Base-by-base conservation (phyloP, 2,113 vertebrate genomes). In the Sinocyclocheilus grahami region DNA sequence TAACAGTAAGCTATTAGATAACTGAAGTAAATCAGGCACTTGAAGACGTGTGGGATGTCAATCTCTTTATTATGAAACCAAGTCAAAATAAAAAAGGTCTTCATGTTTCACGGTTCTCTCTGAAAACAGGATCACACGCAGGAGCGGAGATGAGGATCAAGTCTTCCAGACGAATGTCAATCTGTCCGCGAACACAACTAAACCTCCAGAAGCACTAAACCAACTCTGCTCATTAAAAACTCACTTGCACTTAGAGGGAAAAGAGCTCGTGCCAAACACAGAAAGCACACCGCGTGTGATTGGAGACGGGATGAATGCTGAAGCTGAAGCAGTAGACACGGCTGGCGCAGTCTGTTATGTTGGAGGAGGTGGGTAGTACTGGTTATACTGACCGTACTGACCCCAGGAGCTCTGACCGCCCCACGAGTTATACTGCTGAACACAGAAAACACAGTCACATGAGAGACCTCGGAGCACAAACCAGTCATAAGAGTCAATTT, bases 331-430 rank as follows among this genome's bases (percentile, higher is more conserved):
- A 84, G 87, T 72, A 87, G 89, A 92, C 86, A 87, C 65, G 27
- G 63, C 63, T 1, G 27, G 27, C 7, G 27, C 18, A 86, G 6
- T 87, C 88, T 27, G 95, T 99, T 96, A 99, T 90, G 97, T 98
- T 0, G 97, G 96, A 87, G 97, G 96, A 51, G 97, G 96, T 0
- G 97, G 97, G 87, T 99, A 99, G 96, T 99, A 99, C 91, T 99
- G 98, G 93, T 97, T 98, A 3, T 99, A 99, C 91, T 94, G 93
- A 87, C 83, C 91, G 62, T 95, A 95, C 10, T 95, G 95, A 3
- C 97, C 97, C 98, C 98, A 99, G 1, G 96, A 95, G 67, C 97
- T 99, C 91, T 97, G 97, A 16, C 30, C 33, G 86, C 93, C 93
- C 94, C 94, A 95, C 33, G 96, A 96, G 55, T 97, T 97, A 86